phyloP scores from a whole-genome alignment of 2,888 invertebrate species.

The Dryocosmus kuriphilus region DNA sequence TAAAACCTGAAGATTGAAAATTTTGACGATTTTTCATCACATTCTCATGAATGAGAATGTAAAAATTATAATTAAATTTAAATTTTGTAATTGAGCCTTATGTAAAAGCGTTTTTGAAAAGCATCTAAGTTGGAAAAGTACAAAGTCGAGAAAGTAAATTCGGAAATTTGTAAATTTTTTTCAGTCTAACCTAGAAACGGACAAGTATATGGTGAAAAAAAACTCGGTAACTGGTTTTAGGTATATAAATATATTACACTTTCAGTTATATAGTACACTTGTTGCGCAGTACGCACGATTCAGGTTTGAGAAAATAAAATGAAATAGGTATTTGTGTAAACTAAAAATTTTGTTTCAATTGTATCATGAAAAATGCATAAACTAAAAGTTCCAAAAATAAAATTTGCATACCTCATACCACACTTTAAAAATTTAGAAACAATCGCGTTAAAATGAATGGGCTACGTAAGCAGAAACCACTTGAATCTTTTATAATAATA shows the following conservation, averaged over 20 bases:
- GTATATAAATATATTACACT: constrained; percentile 63
- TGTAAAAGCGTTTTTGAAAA: too few species aligned
- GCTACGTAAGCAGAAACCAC: constrained; percentile 4
- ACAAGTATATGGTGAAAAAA: neutral
- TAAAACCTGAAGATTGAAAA: too few species aligned
- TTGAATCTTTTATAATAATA: neutral
- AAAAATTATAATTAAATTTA: too few species aligned
- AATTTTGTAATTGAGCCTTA: too few species aligned
- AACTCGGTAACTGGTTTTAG: constrained; percentile 47
- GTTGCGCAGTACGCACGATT: constrained; percentile 45
- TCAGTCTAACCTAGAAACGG: too few species aligned
- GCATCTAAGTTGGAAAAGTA: too few species aligned
- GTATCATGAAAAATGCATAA: constrained; percentile 1
- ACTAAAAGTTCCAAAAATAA: constrained; percentile 26
- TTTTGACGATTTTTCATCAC: too few species aligned
- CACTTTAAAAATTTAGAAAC: constrained; percentile 17
- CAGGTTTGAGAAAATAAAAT: constrained; percentile 12
- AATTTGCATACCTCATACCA: constrained; percentile 13
- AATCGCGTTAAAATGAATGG: neutral
- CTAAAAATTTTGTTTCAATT: constrained; percentile 16
- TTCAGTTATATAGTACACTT: constrained; percentile 62
- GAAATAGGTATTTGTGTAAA: neutral
- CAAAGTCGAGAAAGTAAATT: too few species aligned
- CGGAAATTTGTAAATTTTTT: too few species aligned
- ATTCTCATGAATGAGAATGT: too few species aligned